Evolutionary conservation across 2,113 vertebrate species (phyloP).

Genomic region (Danionella cerebrum): DNA sequence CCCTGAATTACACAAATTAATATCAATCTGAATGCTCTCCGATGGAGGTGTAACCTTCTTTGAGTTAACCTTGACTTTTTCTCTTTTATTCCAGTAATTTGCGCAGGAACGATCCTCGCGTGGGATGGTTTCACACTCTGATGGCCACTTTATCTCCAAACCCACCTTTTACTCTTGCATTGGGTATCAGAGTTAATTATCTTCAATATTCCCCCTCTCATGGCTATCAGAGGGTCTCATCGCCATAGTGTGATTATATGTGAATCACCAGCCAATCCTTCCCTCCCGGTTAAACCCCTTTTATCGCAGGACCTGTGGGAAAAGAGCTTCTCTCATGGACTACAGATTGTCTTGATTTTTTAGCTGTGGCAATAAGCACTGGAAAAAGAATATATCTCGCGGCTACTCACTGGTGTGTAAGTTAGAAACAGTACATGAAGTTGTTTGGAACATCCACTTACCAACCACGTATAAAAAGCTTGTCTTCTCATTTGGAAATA

Average conservation of each 20-base stretch:
- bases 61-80: constrained; percentile 56
- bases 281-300: constrained; percentile 42
- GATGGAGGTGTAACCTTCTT: constrained; percentile 55
- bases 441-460: too few relatives aligned
- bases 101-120: constrained; percentile 40
- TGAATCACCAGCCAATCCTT: constrained; percentile 53
- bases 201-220: constrained; percentile 59
- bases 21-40: constrained; percentile 43
- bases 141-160: constrained; percentile 66
- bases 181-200: constrained; percentile 67
- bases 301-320: constrained; percentile 50
- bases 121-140: constrained; percentile 39
- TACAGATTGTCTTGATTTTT: background rate
- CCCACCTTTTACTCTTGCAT: constrained; percentile 63
- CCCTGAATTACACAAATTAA: too few relatives aligned
- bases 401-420: background rate
- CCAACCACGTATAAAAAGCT: too few relatives aligned
- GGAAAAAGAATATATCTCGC: background rate
- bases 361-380: background rate
- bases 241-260: constrained; percentile 55
- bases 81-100: constrained; percentile 51
- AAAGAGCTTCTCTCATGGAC: background rate
- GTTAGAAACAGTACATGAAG: too few relatives aligned
- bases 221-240: constrained; percentile 54
- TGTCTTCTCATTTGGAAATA: too few relatives aligned